phyloP scores from a whole-genome alignment of 2,888 invertebrate species.

The Tribolium freemani region DNA sequence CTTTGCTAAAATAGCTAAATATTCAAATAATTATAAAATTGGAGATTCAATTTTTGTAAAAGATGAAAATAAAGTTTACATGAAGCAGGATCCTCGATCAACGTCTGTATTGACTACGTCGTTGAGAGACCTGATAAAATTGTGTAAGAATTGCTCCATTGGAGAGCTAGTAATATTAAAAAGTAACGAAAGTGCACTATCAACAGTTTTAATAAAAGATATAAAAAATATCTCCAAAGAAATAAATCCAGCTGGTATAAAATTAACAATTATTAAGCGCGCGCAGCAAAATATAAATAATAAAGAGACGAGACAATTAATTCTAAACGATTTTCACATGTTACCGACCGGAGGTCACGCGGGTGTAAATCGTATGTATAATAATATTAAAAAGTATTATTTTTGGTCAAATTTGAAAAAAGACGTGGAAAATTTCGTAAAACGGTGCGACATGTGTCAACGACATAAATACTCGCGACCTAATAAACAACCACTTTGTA shows the following conservation, averaged over 20 bases:
- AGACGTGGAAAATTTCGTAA: neutral
- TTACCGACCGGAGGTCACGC: neutral
- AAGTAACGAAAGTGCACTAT: neutral
- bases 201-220: too few species aligned
- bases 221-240: neutral
- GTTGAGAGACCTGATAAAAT: slow-evolving; percentile 1
- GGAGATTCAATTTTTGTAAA: too few species aligned
- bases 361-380: neutral
- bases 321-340: neutral
- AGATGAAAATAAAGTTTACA: too few species aligned
- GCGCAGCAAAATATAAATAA: neutral
- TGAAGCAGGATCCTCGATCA: too few species aligned
- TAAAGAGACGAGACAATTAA: neutral
- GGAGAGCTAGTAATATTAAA: neutral
- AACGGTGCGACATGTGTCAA: neutral
- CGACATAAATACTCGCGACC: neutral
- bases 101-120: neutral
- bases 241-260: slow-evolving; percentile 6
- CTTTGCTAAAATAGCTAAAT: neutral
- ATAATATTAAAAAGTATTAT: neutral
- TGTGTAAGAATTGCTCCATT: neutral
- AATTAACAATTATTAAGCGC: neutral
- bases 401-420: neutral
- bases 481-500: too few species aligned
- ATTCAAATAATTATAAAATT: neutral